phyloP scores from a whole-genome alignment of 1,140 invertebrate species.

The Drosophila asahinai region DNA sequence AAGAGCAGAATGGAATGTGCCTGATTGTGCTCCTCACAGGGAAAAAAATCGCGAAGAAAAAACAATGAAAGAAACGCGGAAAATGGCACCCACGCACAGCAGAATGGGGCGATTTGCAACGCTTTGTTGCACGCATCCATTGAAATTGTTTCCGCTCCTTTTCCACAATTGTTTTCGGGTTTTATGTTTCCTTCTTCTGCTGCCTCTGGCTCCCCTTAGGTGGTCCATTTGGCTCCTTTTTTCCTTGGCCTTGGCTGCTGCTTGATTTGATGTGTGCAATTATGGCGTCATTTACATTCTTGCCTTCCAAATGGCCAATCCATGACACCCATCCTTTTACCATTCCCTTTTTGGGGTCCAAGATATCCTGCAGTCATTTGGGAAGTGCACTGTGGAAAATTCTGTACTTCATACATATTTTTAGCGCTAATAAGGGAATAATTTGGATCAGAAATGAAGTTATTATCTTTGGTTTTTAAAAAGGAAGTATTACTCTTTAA shows the following conservation, averaged over 20 bases:
- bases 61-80: slow-evolving; percentile 24
- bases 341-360: background rate
- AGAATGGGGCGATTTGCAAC: slow-evolving; percentile 65
- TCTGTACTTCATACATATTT: background rate
- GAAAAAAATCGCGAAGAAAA: slow-evolving; percentile 2
- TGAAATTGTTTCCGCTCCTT: slow-evolving; percentile 45
- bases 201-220: background rate
- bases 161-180: slow-evolving; percentile 40
- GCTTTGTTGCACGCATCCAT: slow-evolving; percentile 73
- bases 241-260: slow-evolving; percentile 29
- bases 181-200: slow-evolving; percentile 10
- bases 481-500: too few species aligned
- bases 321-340: slow-evolving; percentile 8
- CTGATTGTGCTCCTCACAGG: too few species aligned
- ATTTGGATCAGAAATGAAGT: background rate
- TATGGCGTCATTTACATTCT: slow-evolving; percentile 81
- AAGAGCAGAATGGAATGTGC: slow-evolving; percentile 2
- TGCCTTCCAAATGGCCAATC: slow-evolving; percentile 67
- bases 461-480: too few species aligned
- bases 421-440: background rate
- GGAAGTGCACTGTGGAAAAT: background rate
- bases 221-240: background rate
- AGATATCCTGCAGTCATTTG: slow-evolving; percentile 13
- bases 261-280: slow-evolving; percentile 76
- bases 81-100: slow-evolving; percentile 27